Conservation (phyloP, 2,113 vertebrate species). For the Hyla sarda region DNA sequence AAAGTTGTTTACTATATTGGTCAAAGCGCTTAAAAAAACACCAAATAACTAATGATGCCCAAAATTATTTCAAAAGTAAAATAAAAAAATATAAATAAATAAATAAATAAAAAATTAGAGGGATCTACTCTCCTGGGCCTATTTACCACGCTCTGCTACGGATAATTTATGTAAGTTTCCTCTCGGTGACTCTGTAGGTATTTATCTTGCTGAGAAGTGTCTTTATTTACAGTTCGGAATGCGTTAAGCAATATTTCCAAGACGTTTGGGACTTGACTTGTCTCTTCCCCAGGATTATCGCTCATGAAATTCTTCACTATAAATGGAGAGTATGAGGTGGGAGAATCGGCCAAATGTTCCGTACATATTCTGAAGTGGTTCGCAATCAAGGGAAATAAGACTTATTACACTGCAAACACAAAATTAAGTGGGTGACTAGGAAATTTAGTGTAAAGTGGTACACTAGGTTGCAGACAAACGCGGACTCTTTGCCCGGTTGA, state of each 20-base stretch:
- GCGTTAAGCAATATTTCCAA: constrained; percentile 43
- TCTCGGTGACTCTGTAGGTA: constrained; percentile 41
- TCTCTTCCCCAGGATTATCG: constrained; percentile 14
- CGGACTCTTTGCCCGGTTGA: neutral
- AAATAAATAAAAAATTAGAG: neutral
- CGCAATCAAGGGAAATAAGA: neutral
- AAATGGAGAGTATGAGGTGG: neutral
- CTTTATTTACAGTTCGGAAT: constrained; percentile 46
- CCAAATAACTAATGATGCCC: neutral
- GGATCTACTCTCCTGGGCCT: neutral
- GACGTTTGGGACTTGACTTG: constrained; percentile 11
- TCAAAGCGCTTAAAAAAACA: constrained; percentile 23
- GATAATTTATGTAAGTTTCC: constrained; percentile 52
- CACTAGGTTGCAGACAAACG: neutral
- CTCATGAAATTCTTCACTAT: neutral
- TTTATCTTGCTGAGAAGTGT: constrained; percentile 39
- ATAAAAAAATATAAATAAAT: no score
- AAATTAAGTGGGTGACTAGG: neutral
- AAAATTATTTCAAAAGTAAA: neutral
- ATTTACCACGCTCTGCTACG: constrained; percentile 29
- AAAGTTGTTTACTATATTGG: constrained; percentile 51
- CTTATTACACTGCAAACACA: neutral
- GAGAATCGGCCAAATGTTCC: neutral
- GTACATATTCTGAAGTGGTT: neutral
- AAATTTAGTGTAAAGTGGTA: neutral